A percentile compares a stretch with the other conserved stretches of the same genome.
Conservation (phyloP, 2,113 vertebrate species). For the Anser cygnoides region DNA sequence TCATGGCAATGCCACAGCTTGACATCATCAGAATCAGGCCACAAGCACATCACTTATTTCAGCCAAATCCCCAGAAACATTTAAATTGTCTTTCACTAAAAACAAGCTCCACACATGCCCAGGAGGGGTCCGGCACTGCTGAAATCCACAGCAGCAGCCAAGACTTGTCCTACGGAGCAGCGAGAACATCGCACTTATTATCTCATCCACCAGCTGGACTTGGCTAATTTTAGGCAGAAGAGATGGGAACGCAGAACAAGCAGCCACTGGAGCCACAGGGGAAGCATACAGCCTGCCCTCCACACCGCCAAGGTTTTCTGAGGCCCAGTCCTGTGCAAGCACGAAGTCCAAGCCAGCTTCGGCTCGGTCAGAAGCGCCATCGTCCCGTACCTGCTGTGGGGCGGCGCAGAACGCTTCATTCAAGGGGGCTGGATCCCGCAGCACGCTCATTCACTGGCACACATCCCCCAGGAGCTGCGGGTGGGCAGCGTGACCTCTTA, state of each 20-base stretch:
- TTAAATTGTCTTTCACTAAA: neutral
- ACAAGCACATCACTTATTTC: neutral
- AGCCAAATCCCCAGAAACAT: neutral
- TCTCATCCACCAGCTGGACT: neutral
- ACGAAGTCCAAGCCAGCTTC: neutral
- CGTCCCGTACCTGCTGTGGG: neutral
- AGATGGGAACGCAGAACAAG: neutral
- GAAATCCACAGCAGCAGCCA: neutral
- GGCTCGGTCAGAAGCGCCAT: neutral
- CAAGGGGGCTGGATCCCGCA: neutral
- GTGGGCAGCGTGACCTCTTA: neutral
- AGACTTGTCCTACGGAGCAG: neutral
- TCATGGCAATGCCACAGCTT: neutral
- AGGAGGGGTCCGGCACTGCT: neutral
- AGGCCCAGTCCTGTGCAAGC: neutral
- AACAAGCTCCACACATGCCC: neutral
- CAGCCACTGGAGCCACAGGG: neutral
- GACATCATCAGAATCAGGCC: neutral
- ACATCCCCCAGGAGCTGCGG: neutral
- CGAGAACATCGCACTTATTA: neutral
- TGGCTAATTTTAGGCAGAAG: constrained; percentile 21
- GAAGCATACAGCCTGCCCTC: neutral
- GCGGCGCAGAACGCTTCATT: neutral
- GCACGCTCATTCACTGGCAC: neutral
- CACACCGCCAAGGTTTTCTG: neutral